Percentiles rank a stretch among this genome's conserved stretches.
Evolutionary conservation across 2,888 invertebrate species (phyloP).

Genomic region (Dolichomitus sp.): DNA sequence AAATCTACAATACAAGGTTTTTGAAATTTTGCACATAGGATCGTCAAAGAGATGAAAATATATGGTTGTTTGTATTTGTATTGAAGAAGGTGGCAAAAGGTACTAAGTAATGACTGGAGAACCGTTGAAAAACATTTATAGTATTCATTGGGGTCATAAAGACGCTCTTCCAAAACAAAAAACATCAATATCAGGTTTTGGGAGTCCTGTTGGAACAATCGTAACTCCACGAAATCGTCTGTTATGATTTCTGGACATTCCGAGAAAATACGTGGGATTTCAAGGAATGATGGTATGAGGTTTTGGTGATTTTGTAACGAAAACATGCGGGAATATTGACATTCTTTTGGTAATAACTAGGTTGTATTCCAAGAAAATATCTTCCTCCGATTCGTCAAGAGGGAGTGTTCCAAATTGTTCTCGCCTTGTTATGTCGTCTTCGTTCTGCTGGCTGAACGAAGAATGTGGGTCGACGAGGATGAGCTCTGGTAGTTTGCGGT

Average conservation of each 20-base stretch:
- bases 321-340: conserved; percentile 15
- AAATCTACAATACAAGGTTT: not conserved
- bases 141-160: not conserved
- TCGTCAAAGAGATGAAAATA: not conserved
- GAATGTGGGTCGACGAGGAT: conserved; percentile 61
- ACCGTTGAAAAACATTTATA: not conserved
- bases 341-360: not conserved
- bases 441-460: conserved; percentile 6
- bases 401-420: conserved; percentile 32
- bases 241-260: not conserved
- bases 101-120: not conserved
- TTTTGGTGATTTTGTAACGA: conserved; percentile 7
- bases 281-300: not conserved
- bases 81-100: not conserved
- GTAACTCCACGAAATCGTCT: not conserved
- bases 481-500: conserved; percentile 45
- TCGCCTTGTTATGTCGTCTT: conserved; percentile 41
- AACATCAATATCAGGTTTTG: not conserved
- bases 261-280: not conserved
- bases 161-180: not conserved
- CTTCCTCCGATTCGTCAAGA: not conserved
- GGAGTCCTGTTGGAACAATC: not conserved
- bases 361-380: conserved; percentile 13
- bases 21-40: not conserved
- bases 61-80: too few species aligned